phyloP scores from a whole-genome alignment of 2,888 invertebrate genomes.

The Acrobasis suavella region DNA sequence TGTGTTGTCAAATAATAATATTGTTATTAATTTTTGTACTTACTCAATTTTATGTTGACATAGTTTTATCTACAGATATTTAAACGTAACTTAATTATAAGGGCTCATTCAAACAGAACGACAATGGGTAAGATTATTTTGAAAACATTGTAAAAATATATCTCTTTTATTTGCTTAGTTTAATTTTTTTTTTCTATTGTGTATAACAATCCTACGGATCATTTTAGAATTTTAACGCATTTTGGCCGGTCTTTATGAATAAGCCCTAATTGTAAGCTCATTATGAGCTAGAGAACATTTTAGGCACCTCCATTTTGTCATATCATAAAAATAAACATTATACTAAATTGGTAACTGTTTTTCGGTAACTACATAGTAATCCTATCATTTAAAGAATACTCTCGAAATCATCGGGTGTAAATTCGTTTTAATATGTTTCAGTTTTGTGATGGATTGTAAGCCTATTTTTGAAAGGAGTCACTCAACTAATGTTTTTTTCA shows the following conservation, averaged over 20 bases:
- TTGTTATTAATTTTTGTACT: neutral
- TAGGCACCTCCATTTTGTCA: neutral
- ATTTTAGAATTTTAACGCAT: too few species aligned
- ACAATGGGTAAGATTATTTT: neutral
- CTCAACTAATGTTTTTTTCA: too few species aligned
- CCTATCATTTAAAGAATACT: neutral
- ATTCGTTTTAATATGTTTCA: neutral
- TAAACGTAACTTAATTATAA: neutral
- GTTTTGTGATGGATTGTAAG: neutral
- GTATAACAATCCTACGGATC: too few species aligned
- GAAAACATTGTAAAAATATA: neutral
- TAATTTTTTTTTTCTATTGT: too few species aligned
- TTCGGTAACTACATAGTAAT: conserved; percentile 20
- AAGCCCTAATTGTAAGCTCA: conserved; percentile 12
- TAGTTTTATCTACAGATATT: neutral
- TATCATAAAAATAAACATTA: conserved; percentile 9
- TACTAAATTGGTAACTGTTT: conserved; percentile 17
- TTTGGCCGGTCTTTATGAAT: neutral
- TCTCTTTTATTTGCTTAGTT: too few species aligned
- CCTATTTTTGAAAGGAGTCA: too few species aligned
- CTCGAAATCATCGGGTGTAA: too few species aligned
- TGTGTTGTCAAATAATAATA: too few species aligned
- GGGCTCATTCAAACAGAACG: neutral
- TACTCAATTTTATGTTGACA: neutral
- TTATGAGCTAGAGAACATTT: conserved; percentile 13